Evolutionary conservation across 2,888 invertebrate species (phyloP).

Genomic region (Tinea pellionella): DNA sequence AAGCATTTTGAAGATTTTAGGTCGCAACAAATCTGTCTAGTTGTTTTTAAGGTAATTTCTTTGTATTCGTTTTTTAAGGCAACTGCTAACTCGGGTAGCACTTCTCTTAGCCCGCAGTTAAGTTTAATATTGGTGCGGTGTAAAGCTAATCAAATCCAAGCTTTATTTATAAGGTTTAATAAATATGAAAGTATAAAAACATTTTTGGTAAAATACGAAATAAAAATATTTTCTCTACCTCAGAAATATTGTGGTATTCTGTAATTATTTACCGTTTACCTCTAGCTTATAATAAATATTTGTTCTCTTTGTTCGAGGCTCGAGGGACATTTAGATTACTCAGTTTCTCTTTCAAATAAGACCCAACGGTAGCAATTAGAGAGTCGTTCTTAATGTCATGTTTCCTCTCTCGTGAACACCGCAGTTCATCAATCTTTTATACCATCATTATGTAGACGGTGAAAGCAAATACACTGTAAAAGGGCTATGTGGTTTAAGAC

Average conservation of each 20-base stretch:
- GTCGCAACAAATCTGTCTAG: too few species aligned
- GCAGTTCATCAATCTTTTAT: background rate
- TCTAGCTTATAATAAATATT: background rate
- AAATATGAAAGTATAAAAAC: too few species aligned
- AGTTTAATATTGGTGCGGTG: too few species aligned
- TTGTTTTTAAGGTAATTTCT: too few species aligned
- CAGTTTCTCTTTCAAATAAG: background rate
- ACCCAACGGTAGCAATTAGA: background rate
- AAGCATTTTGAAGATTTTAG: too few species aligned
- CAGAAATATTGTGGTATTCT: background rate
- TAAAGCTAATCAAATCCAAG: too few species aligned
- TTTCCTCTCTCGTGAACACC: background rate
- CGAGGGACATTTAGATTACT: background rate
- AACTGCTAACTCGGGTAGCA: too few species aligned
- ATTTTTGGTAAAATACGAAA: too few species aligned
- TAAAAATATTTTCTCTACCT: too few species aligned
- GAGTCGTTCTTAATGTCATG: background rate
- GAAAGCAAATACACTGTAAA: background rate
- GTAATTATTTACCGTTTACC: background rate
- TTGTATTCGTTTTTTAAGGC: too few species aligned
- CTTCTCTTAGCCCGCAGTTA: too few species aligned
- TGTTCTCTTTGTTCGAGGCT: background rate
- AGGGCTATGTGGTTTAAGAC: background rate
- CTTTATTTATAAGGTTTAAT: too few species aligned
- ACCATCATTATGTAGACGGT: background rate